Conservation (phyloP, 2,797 vertebrate species). For the Galaxias olidus region DNA sequence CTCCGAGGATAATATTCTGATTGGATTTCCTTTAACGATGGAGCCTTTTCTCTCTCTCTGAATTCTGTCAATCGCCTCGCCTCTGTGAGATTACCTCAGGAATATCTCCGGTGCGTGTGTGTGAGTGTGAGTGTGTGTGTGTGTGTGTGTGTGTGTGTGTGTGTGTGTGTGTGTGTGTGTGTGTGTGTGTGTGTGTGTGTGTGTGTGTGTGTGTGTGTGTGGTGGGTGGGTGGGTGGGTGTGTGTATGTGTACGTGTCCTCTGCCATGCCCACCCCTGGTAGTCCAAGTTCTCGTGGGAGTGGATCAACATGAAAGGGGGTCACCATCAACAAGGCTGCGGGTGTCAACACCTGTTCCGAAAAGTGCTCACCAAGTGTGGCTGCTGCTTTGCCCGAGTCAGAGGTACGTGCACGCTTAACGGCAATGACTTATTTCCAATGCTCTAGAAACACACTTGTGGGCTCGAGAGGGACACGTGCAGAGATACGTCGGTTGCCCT, state of each 20-base stretch:
- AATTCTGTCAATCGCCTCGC: slow-evolving; percentile 19
- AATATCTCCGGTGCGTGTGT: slow-evolving; percentile 23
- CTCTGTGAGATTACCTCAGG: slow-evolving; percentile 35
- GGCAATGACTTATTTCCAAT: neutral
- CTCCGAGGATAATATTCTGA: neutral
- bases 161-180: slow-evolving; percentile 10
- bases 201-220: slow-evolving; percentile 19
- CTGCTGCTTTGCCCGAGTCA: slow-evolving; percentile 81
- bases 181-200: slow-evolving; percentile 5
- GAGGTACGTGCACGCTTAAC: slow-evolving; percentile 74
- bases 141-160: slow-evolving; percentile 16
- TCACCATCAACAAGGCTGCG: slow-evolving; percentile 78
- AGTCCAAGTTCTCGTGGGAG: slow-evolving; percentile 46
- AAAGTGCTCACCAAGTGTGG: slow-evolving; percentile 87
- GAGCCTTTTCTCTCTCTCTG: slow-evolving; percentile 16
- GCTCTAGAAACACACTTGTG: no score
- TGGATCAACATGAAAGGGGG: slow-evolving; percentile 83
- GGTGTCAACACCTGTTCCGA: slow-evolving; percentile 85
- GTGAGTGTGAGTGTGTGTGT: slow-evolving; percentile 10
- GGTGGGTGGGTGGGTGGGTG: neutral
- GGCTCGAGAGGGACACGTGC: no score
- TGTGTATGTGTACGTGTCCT: slow-evolving; percentile 26
- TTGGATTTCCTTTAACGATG: slow-evolving; percentile 35
- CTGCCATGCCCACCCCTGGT: slow-evolving; percentile 52
- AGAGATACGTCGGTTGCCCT: no score